Conservation (phyloP, 2,888 invertebrate species). For the Hydropsyche betteni region DNA sequence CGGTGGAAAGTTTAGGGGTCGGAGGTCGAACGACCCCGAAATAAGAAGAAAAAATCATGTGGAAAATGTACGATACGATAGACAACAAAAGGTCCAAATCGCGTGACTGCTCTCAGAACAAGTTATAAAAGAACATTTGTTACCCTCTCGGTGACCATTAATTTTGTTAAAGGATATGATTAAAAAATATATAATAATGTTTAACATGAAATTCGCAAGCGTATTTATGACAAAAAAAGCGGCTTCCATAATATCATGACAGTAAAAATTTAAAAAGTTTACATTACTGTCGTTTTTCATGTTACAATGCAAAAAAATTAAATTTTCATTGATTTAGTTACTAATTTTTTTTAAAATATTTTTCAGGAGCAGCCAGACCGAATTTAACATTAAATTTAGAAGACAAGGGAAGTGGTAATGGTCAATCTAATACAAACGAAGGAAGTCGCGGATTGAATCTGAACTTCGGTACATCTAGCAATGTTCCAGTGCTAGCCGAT, state of each 20-base stretch:
- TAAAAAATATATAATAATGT: too few relatives aligned
- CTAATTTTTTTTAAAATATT: constrained; percentile 26
- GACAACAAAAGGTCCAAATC: constrained; percentile 15
- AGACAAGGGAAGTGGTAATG: constrained; percentile 64
- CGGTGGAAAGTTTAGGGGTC: constrained; percentile 16
- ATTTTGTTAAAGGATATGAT: too few relatives aligned
- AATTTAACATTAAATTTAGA: constrained; percentile 81
- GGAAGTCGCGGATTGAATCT: constrained; percentile 71
- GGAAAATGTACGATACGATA: constrained; percentile 10
- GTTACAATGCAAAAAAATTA: too few relatives aligned
- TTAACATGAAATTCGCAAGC: too few relatives aligned
- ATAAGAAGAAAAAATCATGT: constrained; percentile 1
- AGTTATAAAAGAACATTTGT: too few relatives aligned
- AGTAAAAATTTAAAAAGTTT: too few relatives aligned
- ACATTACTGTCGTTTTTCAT: too few relatives aligned
- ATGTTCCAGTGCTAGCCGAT: constrained; percentile 72
- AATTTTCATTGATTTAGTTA: too few relatives aligned
- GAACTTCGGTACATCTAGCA: constrained; percentile 70
- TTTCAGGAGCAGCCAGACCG: constrained; percentile 70
- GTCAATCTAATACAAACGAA: constrained; percentile 54
- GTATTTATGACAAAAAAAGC: too few relatives aligned
- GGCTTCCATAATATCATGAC: too few relatives aligned
- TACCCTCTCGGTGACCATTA: too few relatives aligned
- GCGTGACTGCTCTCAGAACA: constrained; percentile 7
- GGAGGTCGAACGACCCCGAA: background rate